A percentile compares a stretch with the other conserved stretches of the same genome.
Conservation (phyloP, 2,113 vertebrate genomes). For the Sceloporus undulatus region DNA sequence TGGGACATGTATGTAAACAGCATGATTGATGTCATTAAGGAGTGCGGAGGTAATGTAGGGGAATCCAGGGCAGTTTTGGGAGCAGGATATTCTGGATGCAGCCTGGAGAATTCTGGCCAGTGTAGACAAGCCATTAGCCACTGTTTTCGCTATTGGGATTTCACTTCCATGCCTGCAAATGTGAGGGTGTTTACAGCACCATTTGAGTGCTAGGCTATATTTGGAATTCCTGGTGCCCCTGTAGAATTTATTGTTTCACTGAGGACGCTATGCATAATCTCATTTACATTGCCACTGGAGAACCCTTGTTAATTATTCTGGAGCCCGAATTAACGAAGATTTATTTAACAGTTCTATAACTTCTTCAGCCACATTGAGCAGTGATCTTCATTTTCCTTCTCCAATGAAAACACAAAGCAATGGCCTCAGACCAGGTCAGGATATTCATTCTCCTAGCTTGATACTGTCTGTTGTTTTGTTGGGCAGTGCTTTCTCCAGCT, state of each 20-base stretch:
- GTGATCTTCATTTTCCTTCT: not conserved
- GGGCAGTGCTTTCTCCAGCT: not conserved
- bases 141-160: not conserved
- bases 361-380: not conserved
- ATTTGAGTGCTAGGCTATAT: not conserved
- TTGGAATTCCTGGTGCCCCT: not conserved
- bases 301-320: not conserved
- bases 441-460: not conserved
- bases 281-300: conserved; percentile 3
- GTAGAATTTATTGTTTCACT: not conserved
- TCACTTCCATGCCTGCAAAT: not conserved
- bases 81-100: too few relatives aligned
- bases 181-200: not conserved
- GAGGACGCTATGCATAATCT: not conserved
- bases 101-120: too few relatives aligned
- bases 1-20: too few relatives aligned
- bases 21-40: too few relatives aligned
- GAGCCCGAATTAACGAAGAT: not conserved
- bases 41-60: too few relatives aligned
- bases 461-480: not conserved
- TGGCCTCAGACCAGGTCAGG: not conserved
- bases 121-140: not conserved
- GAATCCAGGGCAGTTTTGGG: too few relatives aligned
- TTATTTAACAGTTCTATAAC: not conserved
- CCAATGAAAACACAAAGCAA: not conserved